phyloP scores from a whole-genome alignment of 2,888 invertebrate species.

The Luperina testacea region DNA sequence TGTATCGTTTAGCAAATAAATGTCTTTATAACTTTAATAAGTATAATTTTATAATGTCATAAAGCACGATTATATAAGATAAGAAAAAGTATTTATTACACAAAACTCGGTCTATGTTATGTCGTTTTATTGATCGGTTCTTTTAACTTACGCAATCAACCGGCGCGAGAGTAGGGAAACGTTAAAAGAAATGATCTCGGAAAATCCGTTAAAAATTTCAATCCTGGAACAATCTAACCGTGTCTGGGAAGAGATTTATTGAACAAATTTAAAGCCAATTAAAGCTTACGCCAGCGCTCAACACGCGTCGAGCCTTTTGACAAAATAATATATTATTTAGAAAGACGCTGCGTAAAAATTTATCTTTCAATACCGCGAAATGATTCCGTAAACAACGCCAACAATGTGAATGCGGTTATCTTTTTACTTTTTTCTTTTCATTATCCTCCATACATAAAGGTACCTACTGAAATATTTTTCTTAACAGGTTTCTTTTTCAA shows the following conservation, averaged over 20 bases:
- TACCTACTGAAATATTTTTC: neutral
- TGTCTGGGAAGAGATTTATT: constrained; percentile 76
- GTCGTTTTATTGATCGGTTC: constrained; percentile 43
- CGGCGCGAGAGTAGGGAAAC: constrained; percentile 22
- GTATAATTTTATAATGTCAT: constrained; percentile 20
- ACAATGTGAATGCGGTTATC: constrained; percentile 26
- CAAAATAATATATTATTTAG: constrained; percentile 71
- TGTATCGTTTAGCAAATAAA: neutral
- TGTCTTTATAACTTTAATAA: neutral
- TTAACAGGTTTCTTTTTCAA: constrained; percentile 15
- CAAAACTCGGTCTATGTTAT: constrained; percentile 36
- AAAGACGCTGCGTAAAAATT: constrained; percentile 63
- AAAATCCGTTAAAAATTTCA: constrained; percentile 55
- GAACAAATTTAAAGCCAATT: constrained; percentile 77
- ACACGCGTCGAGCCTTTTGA: constrained; percentile 71
- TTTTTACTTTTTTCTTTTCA: constrained; percentile 11
- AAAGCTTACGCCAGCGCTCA: constrained; percentile 70
- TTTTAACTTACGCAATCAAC: constrained; percentile 44
- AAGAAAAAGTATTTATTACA: constrained; percentile 44
- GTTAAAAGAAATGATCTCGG: constrained; percentile 56
- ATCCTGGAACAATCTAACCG: constrained; percentile 52
- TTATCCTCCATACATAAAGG: constrained; percentile 1
- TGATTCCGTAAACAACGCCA: constrained; percentile 45
- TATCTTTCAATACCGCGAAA: constrained; percentile 69
- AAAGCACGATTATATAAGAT: constrained; percentile 35